A percentile compares a stretch with the other conserved stretches of the same genome.
Evolutionary conservation across 2,113 vertebrate species (phyloP).

Genomic region (Pomatostomus ruficeps): DNA sequence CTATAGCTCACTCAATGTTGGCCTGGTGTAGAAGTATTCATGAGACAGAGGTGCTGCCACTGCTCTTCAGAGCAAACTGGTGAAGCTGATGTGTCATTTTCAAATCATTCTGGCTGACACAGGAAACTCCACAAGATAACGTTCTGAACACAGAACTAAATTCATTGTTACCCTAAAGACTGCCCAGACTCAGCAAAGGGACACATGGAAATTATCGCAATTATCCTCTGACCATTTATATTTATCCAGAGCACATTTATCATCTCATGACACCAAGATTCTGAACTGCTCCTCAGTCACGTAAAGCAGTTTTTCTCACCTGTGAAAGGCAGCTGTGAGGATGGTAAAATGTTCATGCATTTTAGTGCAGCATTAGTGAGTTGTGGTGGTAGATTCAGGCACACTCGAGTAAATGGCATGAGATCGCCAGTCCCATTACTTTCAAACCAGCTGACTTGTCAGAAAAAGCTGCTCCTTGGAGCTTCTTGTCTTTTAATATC

Average conservation of each 20-base stretch:
- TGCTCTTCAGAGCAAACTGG: neutral
- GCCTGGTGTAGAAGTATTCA: neutral
- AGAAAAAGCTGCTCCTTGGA: neutral
- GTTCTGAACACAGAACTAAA: neutral
- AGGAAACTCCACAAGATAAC: neutral
- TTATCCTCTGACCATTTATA: neutral
- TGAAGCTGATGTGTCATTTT: neutral
- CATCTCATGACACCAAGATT: neutral
- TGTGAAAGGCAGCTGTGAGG: constrained; percentile 6
- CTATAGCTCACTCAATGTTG: neutral
- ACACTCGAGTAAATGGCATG: neutral
- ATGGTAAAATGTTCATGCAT: neutral
- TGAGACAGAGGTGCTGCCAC: neutral
- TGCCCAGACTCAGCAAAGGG: neutral
- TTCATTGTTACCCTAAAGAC: neutral
- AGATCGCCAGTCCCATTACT: neutral
- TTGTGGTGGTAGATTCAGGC: neutral
- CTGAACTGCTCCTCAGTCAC: neutral
- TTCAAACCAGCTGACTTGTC: neutral
- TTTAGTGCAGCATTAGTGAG: neutral
- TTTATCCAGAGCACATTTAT: neutral
- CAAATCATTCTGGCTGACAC: neutral
- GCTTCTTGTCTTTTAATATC: neutral
- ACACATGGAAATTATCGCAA: neutral
- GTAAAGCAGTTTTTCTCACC: constrained; percentile 1